Evolutionary conservation across 2,797 vertebrate species (phyloP), one percentile per base, ranked within the genome.

Genomic region (Trichosurus vulpecula): DNA sequence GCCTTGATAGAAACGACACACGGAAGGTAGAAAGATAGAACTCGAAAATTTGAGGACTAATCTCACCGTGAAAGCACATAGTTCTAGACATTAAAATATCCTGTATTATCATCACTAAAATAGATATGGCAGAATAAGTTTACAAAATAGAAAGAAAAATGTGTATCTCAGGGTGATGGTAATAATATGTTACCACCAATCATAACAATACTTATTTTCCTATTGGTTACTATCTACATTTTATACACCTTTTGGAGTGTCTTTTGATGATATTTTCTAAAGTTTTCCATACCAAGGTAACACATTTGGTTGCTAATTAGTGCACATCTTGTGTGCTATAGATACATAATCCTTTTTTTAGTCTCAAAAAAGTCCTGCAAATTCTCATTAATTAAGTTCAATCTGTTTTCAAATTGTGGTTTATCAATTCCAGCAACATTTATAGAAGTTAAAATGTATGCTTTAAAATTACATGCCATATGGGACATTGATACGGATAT

Each of bases 381-480:
- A 61, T 94, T 96, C 98, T 93, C 90, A 95, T 97, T 98, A 98
- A 97, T 98, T 98, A 98, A 96, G 97, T 98, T 97, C 94, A 96
- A 74, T 97, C 95, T 97, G 93, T 96, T 95, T 97, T 91, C 91
- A 97, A 97, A 96, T 96, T 96, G 97, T 55, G 96, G 92, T 96
- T 95, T 97, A 97, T 98, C 97, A 97, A 97, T 98, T 98, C 97
- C 66, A 97, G 89, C 95, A 98, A 93, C 96, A 0, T 96, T 97
- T 97, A 93, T 19, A 92, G 96, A 94, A 94, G 97, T 55, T 91
- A 94, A 96, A 96, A 97, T 96, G 94, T 90, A 98, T 95, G 94
- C 95, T 96, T 98, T 98, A 66, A 97, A 98, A 98, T 98, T 95
- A 90, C 95, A 94, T 92, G 2, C 95, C 97, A 98, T 98, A 97